Base-by-base conservation (phyloP, 2,888 invertebrate species). In the Epinotia ramella region DNA sequence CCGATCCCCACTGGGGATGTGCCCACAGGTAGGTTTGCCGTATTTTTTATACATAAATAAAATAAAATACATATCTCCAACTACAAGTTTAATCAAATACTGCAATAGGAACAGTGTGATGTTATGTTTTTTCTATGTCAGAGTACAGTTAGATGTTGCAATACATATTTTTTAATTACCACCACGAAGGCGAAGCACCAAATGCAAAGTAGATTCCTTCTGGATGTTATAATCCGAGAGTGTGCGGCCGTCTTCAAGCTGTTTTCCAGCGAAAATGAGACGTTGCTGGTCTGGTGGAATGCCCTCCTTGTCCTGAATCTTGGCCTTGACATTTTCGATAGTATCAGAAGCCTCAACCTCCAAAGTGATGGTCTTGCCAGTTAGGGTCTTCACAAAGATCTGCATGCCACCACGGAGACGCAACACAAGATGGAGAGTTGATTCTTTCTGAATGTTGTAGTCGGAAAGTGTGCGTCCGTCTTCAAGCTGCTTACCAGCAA, bases 301-400 rank as follows among this genome's bases (percentile, higher is more conserved):
- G 33, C 33, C 33, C 6, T 33, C 33, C 33, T 33, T 33, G 33
- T 33, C 33, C 33, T 33, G 33, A 33, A 33, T 33, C 33, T 33
- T 33, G 33, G 33, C 33, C 33, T 33, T 33, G 33, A 33, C 33
- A 33, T 33, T 33, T 6, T 33, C 33, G 6, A 33, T 33, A 6
- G 33, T 33, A 33, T 33, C 33, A 33, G 33, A 33, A 33, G 33
- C 33, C 33, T 33, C 33, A 33, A 33, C 33, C 33, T 33, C 33
- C 33, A 33, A 67, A 0, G 88, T 88, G 5, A 88, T 88, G 0
- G 88, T 88, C 3, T 88, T 88, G 0, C 88, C 33, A 33, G 33
- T 33, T 6, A 33, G 33, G 33, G 33, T 33, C 33, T 33, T 33
- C 6, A 33, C 33, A 7, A 33, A 33, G 33, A 33, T 33, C 33